Conservation (phyloP, 2,113 vertebrate species). For the Sus scrofa region T2T-Sscrofa CM000814.6:49280001-49280500, state of each 20-base stretch:
- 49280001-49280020: not conserved
- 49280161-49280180: not conserved
- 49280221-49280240: not conserved
- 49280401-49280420: slow-evolving; percentile 99
- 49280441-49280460: slow-evolving; percentile 99
- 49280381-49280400: slow-evolving; percentile 99
- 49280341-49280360: slow-evolving; percentile 88
- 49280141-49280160: no score
- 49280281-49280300: not conserved
- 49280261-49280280: not conserved
- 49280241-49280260: not conserved
- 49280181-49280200: not conserved
- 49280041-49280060: not conserved
- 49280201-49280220: not conserved
- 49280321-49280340: not conserved
- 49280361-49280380: slow-evolving; percentile 96
- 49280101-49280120: not conserved
- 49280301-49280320: not conserved
- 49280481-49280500: slow-evolving; percentile 54
- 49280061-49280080: not conserved
- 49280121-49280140: not conserved
- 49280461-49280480: slow-evolving; percentile 75
- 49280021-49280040: not conserved
- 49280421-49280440: slow-evolving; percentile 98
- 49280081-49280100: not conserved